Evolutionary conservation across 1,140 invertebrate genomes (phyloP).

Genomic region (Polypedilum vanderplanki): DNA sequence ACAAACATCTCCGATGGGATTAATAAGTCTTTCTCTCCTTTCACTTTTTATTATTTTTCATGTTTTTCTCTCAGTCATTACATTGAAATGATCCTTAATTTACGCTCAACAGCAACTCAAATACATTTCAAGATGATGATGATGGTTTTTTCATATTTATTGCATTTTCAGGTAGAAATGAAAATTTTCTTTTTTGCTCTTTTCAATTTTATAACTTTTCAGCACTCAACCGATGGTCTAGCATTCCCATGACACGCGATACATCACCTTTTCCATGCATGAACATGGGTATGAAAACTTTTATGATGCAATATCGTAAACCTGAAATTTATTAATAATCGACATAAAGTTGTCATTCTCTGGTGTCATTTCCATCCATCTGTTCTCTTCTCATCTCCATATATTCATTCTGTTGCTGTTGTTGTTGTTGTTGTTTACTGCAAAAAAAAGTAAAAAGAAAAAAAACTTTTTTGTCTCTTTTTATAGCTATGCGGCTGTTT

Average conservation of each 20-base stretch:
- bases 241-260: background rate
- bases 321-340: conserved; percentile 27
- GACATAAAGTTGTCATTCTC: conserved; percentile 21
- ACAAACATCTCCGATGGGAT: conserved; percentile 25
- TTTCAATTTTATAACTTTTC: background rate
- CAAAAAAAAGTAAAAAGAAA: background rate
- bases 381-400: background rate
- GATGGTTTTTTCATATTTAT: background rate
- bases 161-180: background rate
- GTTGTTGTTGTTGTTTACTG: background rate
- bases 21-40: conserved; percentile 4
- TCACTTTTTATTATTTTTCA: background rate
- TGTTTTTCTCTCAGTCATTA: background rate
- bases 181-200: no score
- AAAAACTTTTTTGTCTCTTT: background rate
- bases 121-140: background rate
- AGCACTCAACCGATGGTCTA: background rate
- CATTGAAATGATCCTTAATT: conserved; percentile 21
- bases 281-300: background rate
- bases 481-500: background rate
- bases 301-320: conserved; percentile 26
- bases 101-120: conserved; percentile 10
- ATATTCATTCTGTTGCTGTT: background rate
- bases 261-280: background rate
- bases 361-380: conserved; percentile 23